Conservation (phyloP, 2,888 invertebrate genomes). For the Rambutsinella grinnellia region DNA sequence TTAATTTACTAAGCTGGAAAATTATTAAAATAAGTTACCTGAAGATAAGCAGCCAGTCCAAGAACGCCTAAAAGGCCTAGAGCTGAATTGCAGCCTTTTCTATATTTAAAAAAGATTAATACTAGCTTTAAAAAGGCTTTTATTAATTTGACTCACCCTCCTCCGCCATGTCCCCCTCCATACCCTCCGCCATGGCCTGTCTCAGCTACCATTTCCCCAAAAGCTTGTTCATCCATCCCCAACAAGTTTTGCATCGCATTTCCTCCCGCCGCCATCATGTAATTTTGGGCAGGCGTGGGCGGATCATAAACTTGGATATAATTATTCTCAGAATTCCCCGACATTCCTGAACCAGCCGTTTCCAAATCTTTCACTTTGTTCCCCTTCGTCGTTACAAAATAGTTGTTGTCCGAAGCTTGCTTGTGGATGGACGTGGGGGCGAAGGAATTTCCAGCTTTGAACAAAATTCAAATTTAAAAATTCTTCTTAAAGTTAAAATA, state of each 20-base stretch:
- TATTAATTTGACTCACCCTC: slow-evolving; percentile 2
- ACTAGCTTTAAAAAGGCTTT: background rate
- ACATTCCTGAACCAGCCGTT: slow-evolving; percentile 24
- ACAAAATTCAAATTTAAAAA: slow-evolving; percentile 2
- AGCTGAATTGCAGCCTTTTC: slow-evolving; percentile 62
- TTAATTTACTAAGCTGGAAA: background rate
- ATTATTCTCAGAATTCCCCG: slow-evolving; percentile 2
- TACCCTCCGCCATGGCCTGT: slow-evolving; percentile 23
- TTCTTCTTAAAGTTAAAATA: background rate
- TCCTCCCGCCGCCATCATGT: background rate
- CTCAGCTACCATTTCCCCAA: slow-evolving; percentile 31
- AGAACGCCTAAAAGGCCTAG: slow-evolving; percentile 61
- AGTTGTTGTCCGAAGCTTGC: slow-evolving; percentile 34
- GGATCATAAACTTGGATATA: slow-evolving; percentile 32
- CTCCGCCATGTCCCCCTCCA: slow-evolving; percentile 18
- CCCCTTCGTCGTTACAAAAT: slow-evolving; percentile 28
- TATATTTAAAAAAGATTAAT: slow-evolving; percentile 24
- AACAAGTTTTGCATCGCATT: background rate
- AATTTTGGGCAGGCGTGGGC: background rate
- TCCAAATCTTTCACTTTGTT: slow-evolving; percentile 28
- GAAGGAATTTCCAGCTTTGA: slow-evolving; percentile 40
- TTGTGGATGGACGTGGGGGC: slow-evolving; percentile 38
- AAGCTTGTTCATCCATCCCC: slow-evolving; percentile 17
- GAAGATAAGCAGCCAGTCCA: slow-evolving; percentile 62
- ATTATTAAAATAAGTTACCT: slow-evolving; percentile 45